Percentiles rank a stretch among this genome's conserved stretches.
Conservation (phyloP, 2,797 vertebrate species). For the Epinephelus awoara region DNA sequence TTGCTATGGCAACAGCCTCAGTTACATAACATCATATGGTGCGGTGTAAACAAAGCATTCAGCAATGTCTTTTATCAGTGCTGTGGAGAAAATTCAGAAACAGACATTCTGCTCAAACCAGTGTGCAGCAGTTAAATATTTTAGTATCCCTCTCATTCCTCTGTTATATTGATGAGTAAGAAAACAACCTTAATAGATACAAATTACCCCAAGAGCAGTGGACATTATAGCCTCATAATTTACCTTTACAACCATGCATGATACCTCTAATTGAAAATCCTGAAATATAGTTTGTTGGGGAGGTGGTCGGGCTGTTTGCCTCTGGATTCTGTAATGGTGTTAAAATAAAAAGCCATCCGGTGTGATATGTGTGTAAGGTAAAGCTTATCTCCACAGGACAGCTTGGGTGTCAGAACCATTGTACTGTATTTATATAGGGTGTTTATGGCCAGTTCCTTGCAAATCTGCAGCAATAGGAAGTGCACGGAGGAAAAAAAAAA, state of each 20-base stretch:
- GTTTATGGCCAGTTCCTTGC: slow-evolving; percentile 31
- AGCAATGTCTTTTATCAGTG: slow-evolving; percentile 37
- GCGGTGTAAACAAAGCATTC: slow-evolving; percentile 79
- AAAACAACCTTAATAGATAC: slow-evolving; percentile 6
- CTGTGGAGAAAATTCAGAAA: slow-evolving; percentile 10
- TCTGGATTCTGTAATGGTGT: slow-evolving; percentile 19
- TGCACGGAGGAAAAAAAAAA: background rate
- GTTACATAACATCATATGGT: slow-evolving; percentile 83
- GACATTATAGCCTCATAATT: slow-evolving; percentile 39
- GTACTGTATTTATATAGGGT: slow-evolving; percentile 40
- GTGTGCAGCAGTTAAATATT: background rate
- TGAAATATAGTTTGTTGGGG: slow-evolving; percentile 37
- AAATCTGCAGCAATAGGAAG: slow-evolving; percentile 48
- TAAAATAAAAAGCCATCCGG: slow-evolving; percentile 28
- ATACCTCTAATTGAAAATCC: slow-evolving; percentile 31
- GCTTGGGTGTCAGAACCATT: slow-evolving; percentile 41
- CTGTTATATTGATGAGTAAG: background rate
- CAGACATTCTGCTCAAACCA: background rate
- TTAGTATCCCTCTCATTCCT: background rate
- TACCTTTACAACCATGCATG: slow-evolving; percentile 10
- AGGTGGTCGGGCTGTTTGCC: slow-evolving; percentile 9
- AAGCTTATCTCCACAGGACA: slow-evolving; percentile 61
- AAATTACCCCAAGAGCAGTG: slow-evolving; percentile 26
- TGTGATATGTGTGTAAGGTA: slow-evolving; percentile 32
- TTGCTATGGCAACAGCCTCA: slow-evolving; percentile 78